phyloP scores from a whole-genome alignment of 2,113 vertebrate genomes.

The Phocoena sinus region DNA sequence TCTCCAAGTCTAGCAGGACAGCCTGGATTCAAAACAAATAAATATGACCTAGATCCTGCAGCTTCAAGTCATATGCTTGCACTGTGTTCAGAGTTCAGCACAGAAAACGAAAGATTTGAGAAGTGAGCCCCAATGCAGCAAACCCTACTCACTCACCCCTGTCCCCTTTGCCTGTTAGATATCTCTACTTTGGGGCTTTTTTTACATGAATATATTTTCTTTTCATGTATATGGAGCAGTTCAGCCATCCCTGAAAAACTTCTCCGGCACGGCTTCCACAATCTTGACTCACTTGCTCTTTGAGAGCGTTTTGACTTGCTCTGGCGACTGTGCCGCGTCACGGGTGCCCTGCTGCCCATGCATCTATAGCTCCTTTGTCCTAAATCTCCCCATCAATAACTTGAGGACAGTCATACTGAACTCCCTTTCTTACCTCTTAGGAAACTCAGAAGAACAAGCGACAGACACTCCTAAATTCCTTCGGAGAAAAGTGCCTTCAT shows the following conservation, averaged over 20 bases:
- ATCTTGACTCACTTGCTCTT: not conserved
- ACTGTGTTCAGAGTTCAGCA: not conserved
- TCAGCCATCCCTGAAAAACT: not conserved
- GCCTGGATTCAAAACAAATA: not conserved
- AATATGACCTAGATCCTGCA: not conserved
- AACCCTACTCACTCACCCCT: not conserved
- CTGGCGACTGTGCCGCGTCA: not conserved
- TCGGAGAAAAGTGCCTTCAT: not conserved
- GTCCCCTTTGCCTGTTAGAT: too few relatives aligned
- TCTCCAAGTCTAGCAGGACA: not conserved
- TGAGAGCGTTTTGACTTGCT: not conserved
- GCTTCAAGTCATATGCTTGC: not conserved
- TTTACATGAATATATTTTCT: not conserved
- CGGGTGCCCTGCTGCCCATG: accelerated
- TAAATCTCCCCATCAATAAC: not conserved
- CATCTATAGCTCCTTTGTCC: not conserved
- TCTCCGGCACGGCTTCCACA: too few relatives aligned
- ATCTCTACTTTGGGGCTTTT: not conserved
- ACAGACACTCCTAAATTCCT: not conserved
- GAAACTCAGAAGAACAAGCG: not conserved
- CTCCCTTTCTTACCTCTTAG: not conserved
- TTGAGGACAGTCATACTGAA: not conserved
- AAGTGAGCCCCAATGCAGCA: not conserved
- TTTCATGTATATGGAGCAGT: not conserved
- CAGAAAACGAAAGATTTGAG: not conserved